phyloP scores from a whole-genome alignment of 2,113 vertebrate species.

The Antechinus stuartii region DNA sequence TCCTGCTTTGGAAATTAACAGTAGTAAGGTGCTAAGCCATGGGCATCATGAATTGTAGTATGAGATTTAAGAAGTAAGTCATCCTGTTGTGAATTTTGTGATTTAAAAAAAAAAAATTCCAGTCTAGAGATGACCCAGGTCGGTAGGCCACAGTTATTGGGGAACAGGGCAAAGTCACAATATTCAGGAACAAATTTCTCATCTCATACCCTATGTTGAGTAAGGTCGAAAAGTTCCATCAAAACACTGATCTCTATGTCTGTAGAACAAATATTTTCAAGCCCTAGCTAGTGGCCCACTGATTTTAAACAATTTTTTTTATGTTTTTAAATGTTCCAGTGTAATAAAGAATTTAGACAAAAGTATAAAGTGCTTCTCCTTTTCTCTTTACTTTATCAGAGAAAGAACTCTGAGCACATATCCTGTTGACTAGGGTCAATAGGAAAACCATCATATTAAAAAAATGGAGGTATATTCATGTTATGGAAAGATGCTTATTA shows the following conservation, averaged over 20 bases:
- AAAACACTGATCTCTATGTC: background rate
- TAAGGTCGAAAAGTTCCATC: background rate
- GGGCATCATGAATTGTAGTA: background rate
- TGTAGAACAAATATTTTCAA: background rate
- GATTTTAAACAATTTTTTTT: conserved; percentile 2
- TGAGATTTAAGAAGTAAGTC: background rate
- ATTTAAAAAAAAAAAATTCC: background rate
- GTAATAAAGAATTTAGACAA: background rate
- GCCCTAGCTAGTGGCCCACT: background rate
- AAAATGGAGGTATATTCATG: background rate
- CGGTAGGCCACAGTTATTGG: background rate
- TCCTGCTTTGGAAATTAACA: background rate
- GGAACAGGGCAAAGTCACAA: background rate
- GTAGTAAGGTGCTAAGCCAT: background rate
- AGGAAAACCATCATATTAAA: background rate
- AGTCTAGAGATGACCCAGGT: background rate
- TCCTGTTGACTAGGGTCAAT: background rate
- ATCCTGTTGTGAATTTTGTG: background rate
- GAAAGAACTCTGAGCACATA: background rate
- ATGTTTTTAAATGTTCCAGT: background rate
- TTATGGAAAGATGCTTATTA: background rate
- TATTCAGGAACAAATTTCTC: background rate
- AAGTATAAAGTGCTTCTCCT: background rate
- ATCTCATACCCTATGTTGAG: background rate
- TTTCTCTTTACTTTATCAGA: background rate